Conservation (phyloP, 2,113 vertebrate species). For the Ceratotherium simum region DNA sequence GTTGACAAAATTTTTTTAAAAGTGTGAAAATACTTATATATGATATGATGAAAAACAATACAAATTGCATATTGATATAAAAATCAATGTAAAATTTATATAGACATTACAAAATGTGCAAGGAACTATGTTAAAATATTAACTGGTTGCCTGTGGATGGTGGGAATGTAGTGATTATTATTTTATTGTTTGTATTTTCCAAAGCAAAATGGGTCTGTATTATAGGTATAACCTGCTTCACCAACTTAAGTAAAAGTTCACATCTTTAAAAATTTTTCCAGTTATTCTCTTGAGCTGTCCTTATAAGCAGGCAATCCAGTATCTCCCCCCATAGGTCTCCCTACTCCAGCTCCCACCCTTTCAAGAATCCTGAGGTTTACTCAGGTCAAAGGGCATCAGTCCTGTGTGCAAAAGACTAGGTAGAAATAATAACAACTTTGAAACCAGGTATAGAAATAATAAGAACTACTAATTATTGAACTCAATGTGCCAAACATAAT, state of each 20-base stretch:
- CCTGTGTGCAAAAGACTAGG: background rate
- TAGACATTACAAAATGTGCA: background rate
- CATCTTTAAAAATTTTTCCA: background rate
- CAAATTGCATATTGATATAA: constrained; percentile 11
- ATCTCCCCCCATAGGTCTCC: too few relatives aligned
- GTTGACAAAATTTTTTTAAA: background rate
- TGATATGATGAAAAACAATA: background rate
- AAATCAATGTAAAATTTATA: constrained; percentile 23
- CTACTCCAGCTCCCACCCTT: background rate
- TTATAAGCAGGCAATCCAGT: background rate
- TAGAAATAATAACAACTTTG: constrained; percentile 35
- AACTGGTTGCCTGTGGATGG: background rate
- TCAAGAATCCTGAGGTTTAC: background rate
- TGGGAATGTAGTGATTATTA: background rate
- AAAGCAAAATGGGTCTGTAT: background rate
- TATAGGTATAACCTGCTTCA: background rate
- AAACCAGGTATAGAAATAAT: constrained; percentile 13
- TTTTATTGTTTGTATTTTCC: constrained; percentile 38
- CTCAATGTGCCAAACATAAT: background rate
- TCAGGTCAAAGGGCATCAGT: background rate
- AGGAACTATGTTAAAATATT: constrained; percentile 30
- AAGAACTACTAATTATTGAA: background rate
- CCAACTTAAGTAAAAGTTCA: background rate
- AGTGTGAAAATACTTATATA: background rate
- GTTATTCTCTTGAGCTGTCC: constrained; percentile 1